Percentiles rank a stretch among this genome's conserved stretches.
phyloP scores from a whole-genome alignment of 2,113 vertebrate species.

The Pygoscelis adeliae region DNA sequence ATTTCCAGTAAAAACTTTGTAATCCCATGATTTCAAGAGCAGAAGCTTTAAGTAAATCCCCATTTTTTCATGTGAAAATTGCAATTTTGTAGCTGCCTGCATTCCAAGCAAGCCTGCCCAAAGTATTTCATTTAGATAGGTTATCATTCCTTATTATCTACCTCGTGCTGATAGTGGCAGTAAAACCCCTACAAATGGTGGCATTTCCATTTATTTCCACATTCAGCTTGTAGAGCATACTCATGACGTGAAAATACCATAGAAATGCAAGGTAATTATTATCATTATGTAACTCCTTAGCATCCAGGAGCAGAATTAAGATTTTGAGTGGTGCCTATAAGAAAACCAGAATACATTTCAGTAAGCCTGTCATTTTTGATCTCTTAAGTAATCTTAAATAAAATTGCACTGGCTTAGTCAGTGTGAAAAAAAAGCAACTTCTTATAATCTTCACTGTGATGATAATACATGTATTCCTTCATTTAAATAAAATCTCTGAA shows the following conservation, averaged over 20 bases:
- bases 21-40: background rate
- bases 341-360: constrained; percentile 21
- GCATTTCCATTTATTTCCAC: background rate
- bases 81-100: background rate
- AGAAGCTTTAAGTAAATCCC: background rate
- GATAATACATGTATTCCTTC: constrained; percentile 12
- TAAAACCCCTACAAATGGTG: background rate
- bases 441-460: constrained; percentile 46
- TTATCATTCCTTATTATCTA: background rate
- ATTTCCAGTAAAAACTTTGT: background rate
- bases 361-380: constrained; percentile 51
- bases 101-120: background rate
- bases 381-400: constrained; percentile 40
- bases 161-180: background rate
- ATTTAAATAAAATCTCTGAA: constrained; percentile 57
- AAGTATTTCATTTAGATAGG: background rate
- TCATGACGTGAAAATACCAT: background rate
- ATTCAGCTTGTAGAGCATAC: background rate
- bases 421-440: background rate
- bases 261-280: constrained; percentile 21
- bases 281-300: constrained; percentile 9
- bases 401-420: constrained; percentile 50
- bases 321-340: background rate
- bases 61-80: background rate
- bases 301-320: constrained; percentile 22